Conservation (phyloP, 2,888 invertebrate genomes). For the Oligia strigilis region DNA sequence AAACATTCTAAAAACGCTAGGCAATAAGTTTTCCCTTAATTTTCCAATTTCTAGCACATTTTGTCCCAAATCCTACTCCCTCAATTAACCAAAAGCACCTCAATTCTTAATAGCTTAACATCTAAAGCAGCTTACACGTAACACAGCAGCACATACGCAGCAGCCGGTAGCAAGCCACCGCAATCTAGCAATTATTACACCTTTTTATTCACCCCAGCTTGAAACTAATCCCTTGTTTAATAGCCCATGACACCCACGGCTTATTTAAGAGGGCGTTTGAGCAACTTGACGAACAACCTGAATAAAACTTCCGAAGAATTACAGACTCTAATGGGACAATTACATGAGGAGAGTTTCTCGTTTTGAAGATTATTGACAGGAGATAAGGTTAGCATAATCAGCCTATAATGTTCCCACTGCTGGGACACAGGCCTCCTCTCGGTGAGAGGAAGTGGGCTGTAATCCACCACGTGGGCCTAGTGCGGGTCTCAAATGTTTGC, state of each 20-base stretch:
- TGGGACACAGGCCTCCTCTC: too few species aligned
- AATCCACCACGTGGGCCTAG: too few species aligned
- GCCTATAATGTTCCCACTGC: too few species aligned
- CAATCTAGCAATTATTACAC: conserved; percentile 69
- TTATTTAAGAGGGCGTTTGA: conserved; percentile 72
- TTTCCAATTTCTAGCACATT: neutral
- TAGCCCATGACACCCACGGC: conserved; percentile 75
- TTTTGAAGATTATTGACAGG: neutral
- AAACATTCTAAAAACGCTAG: neutral
- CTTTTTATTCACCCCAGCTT: conserved; percentile 70
- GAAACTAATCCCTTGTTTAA: conserved; percentile 79
- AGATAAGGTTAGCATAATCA: too few species aligned
- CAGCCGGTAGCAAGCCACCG: conserved; percentile 26
- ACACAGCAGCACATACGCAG: conserved; percentile 1
- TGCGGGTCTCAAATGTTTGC: too few species aligned
- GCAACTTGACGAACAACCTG: conserved; percentile 72
- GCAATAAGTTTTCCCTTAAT: neutral
- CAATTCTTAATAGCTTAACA: conserved; percentile 33
- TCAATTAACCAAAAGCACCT: conserved; percentile 30
- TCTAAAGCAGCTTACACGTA: conserved; percentile 21
- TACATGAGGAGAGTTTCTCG: neutral
- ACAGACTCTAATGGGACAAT: conserved; percentile 27
- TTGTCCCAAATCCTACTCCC: neutral
- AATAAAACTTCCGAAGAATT: conserved; percentile 75
- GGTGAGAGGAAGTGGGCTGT: too few species aligned